Evolutionary conservation across 1,140 invertebrate species (phyloP).

Genomic region (Drosophila navojoa): DNA sequence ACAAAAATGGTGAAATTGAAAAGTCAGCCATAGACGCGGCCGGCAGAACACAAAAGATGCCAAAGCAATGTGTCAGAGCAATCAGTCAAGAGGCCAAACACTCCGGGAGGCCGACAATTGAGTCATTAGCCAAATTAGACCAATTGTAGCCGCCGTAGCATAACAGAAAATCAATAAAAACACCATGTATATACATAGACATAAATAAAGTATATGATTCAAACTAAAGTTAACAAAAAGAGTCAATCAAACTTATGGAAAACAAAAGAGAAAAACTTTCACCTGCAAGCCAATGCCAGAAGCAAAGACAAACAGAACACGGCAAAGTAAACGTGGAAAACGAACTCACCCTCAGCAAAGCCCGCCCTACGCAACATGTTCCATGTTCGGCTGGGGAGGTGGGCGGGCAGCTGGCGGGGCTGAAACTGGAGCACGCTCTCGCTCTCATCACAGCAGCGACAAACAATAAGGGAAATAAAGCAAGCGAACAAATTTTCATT

Average conservation of each 20-base stretch:
- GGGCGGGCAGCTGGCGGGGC: constrained; percentile 5
- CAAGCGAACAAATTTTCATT: constrained; percentile 64
- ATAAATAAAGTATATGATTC: too few species aligned
- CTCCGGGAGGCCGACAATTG: constrained; percentile 26
- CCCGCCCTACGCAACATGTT: constrained; percentile 80
- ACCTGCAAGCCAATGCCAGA: not conserved
- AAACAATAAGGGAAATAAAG: constrained; percentile 50
- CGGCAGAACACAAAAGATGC: not conserved
- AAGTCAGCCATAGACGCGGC: constrained; percentile 16
- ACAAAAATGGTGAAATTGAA: constrained; percentile 23
- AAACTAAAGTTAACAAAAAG: not conserved
- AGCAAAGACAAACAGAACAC: constrained; percentile 48
- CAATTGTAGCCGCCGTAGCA: constrained; percentile 6
- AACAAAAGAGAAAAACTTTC: constrained; percentile 22
- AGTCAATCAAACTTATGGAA: not conserved
- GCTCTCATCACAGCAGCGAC: constrained; percentile 18
- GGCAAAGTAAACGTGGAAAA: constrained; percentile 23
- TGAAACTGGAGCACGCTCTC: constrained; percentile 60
- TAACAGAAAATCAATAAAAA: constrained; percentile 12
- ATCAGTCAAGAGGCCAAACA: constrained; percentile 1
- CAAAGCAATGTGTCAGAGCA: constrained; percentile 21
- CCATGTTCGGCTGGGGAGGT: constrained; percentile 53
- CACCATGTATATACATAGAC: not conserved
- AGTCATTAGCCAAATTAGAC: constrained; percentile 37
- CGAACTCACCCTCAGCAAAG: constrained; percentile 58